Base-by-base conservation (phyloP, 2,888 invertebrate genomes). In the Drosophila neotestacea region DNA sequence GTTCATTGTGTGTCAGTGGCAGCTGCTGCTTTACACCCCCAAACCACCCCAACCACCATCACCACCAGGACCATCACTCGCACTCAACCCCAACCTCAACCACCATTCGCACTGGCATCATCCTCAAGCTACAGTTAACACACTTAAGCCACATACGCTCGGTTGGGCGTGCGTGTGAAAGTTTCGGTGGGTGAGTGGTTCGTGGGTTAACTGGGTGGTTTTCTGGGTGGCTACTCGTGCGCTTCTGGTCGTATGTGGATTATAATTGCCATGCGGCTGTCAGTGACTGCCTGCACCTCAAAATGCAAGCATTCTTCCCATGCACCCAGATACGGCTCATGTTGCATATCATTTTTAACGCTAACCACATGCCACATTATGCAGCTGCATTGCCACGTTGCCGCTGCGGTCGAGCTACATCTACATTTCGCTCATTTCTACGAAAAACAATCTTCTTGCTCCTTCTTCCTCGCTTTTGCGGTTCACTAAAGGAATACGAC, bases 341-440 rank as follows among this genome's bases (percentile, higher is more conserved):
- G 87, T 80, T 87, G 85, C 88, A 87, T 87, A 87, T 90, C 88
- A 87, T 89, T 87, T 89, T 88, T 88, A 89, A 90, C 87, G 89
- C 90, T 88, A 90, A 85, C 88, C 90, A 77, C 90, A 90, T 74
- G 89, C 88, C 85, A 77, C 89, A 85, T 87, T 85, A 88, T 90
- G 77, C 85, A 79, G 82, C 87, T 78, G 85, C 81, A 88, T 76
- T 79, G 83, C 88, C 81, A 79, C 84, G 70, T 73, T 77, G 70
- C 77, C 73, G 76, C 73, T 89, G 89, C 67, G 88, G 85, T 88
- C 73, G 60, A 58, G 61, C 64, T 81, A 27, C 44, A 69, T 60
- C 46, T 46, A 30, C 46, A 34, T 42, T n/a, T 54, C 38, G n/a
- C 48, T 34, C 66, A 47, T 42, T 55, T 65, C 69, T 48, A 22